Evolutionary conservation across 2,797 vertebrate species (phyloP), one percentile per base, ranked within the genome.

Genomic region (Crocidura indochinensis): DNA sequence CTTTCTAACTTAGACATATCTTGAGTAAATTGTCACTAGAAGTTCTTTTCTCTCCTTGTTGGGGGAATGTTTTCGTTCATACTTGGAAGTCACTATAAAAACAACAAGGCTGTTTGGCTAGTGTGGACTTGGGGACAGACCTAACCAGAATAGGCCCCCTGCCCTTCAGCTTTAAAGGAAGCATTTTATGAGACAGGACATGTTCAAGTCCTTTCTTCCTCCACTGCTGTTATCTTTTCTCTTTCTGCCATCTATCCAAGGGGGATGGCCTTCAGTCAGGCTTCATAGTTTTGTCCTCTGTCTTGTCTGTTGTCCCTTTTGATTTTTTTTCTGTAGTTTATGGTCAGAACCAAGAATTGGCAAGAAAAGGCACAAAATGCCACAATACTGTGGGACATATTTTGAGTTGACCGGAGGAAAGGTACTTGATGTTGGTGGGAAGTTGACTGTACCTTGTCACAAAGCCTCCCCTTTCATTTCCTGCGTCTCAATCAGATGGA

Each of bases 341-440:
- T 91, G 96, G 96, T 96, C 93, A 97, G 92, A 93, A 95, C 92
- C 93, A 94, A 96, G 95, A 97, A 95, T 95, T 96, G 92, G 92
- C 95, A 79, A 93, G 96, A 91, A 95, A 97, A 97, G 97, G 97
- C 97, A 97, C 96, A 20, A 4, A 97, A 80, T 96, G 94, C 93
- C 95, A 60, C 95, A 26, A 38, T 91, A 88, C 29, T 92, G 90
- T 97, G 90, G 97, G 97, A 89, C 80, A 78, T 74, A 67, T 93
- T 97, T 97, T 96, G 88, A 94, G 79, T 91, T 94, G 84, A 38
- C 90, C 95, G 93, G 94, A 94, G 95, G 56, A 97, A 95, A 96
- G 96, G 84, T 95, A 97, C 94, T 96, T 94, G 0, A 87, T 94
- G 97, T 96, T 96, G 95, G 82, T 96, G 91, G 83, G 91, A 75